Base-by-base conservation (phyloP, 2,888 invertebrate species). In the Theodoxus fluviatilis region DNA sequence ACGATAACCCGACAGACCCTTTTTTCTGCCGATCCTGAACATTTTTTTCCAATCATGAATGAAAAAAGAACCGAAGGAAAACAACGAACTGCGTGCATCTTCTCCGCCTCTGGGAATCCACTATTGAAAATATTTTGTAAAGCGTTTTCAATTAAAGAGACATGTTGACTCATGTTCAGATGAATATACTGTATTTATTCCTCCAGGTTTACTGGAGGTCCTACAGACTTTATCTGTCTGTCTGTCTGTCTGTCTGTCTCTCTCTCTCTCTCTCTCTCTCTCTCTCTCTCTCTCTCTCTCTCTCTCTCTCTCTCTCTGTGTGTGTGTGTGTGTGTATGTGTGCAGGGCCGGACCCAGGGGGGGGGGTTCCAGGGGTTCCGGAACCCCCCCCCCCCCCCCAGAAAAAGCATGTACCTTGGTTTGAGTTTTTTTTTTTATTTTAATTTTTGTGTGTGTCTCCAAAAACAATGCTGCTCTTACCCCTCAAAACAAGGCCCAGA, bases 261-360 rank as follows among this genome's bases (percentile, higher is more conserved):
- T 31, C 49, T 49, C 1, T 49, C 31, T 31, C 31, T 66, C 31
- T 28, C 6, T 2, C 33, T 25, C 12, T 49, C 1, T 28, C n/a
- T n/a, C 31, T 49, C 25, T 49, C 7, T 25, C 49, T 66, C 33
- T 49, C 12, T 49, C 31, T 66, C 49, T 66, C n/a, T 49, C 28
- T 31, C 3, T 18, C 22, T n/a, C 31, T 49, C 49, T 31, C 15
- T 31, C n/a, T 49, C 49, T 49, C 37, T 31, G 4, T 66, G 15
- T 7, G 25, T 15, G 28, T 43, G 12, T 65, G 2, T 37, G 12
- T 35, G 4, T 37, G 4, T 35, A 9, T 63, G n/a, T 37, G n/a
- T 1, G 6, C 25, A n/a, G 12, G 4, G n/a, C 49, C 49, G 12
- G 7, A 15, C 25, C 49, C 49, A 9, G 22, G 22, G 49, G n/a